Percentiles rank a stretch among this genome's conserved stretches.
Evolutionary conservation across 2,888 invertebrate species (phyloP).

Genomic region (Steromphala cineraria): DNA sequence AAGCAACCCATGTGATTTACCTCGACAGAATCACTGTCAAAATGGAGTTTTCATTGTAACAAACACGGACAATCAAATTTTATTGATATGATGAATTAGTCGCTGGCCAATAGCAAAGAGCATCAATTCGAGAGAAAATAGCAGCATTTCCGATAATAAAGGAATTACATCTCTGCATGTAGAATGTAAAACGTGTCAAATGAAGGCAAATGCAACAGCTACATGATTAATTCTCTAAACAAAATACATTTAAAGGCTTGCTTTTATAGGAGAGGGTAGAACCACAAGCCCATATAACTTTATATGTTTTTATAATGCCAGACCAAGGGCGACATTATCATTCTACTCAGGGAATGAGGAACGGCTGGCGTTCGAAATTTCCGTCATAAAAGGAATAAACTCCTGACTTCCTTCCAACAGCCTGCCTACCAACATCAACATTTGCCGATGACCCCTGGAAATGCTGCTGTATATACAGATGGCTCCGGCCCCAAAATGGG

Average conservation of each 20-base stretch:
- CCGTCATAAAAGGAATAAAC: background rate
- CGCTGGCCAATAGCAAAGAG: background rate
- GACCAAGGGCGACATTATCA: background rate
- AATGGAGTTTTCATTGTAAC: background rate
- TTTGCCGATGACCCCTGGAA: background rate
- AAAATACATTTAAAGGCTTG: constrained; percentile 3
- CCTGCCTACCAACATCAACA: background rate
- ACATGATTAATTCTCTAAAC: constrained; percentile 15
- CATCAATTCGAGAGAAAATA: background rate
- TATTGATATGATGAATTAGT: constrained; percentile 5
- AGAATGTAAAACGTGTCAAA: constrained; percentile 16
- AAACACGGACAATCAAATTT: background rate
- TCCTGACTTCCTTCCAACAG: background rate
- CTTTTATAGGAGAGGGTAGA: background rate
- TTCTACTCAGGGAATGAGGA: background rate
- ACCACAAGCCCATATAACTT: background rate
- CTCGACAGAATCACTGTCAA: background rate
- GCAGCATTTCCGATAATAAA: background rate
- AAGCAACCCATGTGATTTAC: background rate
- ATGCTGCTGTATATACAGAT: constrained; percentile 2
- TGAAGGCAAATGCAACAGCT: background rate
- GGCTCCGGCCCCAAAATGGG: background rate
- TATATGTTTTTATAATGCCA: constrained; percentile 16
- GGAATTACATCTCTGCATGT: constrained; percentile 9
- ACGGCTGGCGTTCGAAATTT: background rate